These are phyloP conservation scores for Galerucella pusilla DNA, from an alignment of 2,888 invertebrate species.

Conservation along the genomic window DNA sequence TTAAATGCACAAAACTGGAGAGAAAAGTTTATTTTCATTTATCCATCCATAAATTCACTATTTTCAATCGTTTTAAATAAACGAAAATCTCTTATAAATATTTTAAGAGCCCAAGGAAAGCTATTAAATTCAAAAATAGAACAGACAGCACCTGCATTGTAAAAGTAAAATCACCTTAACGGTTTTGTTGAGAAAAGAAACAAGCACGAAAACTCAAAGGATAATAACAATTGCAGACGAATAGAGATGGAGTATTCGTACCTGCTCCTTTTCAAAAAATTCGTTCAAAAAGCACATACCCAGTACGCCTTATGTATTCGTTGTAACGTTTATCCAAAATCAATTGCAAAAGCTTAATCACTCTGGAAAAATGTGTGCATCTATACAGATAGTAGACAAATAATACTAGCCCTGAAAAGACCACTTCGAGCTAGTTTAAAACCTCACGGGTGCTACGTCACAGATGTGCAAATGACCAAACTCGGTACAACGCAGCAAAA, in stretches of 20 bases:
- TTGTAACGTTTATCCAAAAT: too few species aligned
- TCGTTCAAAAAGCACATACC: too few species aligned
- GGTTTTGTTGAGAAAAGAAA: conserved; percentile 18
- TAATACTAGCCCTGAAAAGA: too few species aligned
- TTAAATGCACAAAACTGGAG: neutral
- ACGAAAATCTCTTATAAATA: conserved; percentile 24
- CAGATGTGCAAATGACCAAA: too few species aligned
- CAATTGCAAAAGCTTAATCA: too few species aligned
- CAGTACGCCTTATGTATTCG: too few species aligned
- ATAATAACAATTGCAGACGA: conserved; percentile 17
- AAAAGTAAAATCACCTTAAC: conserved; percentile 28
- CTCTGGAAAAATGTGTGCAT: too few species aligned
- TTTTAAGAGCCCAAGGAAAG: neutral
- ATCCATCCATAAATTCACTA: conserved; percentile 11
- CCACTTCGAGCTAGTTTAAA: too few species aligned
- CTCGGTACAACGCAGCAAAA: too few species aligned
- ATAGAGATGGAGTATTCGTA: conserved; percentile 16
- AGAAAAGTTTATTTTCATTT: neutral
- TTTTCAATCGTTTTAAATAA: conserved; percentile 13
- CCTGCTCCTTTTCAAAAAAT: neutral
- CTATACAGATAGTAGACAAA: too few species aligned
- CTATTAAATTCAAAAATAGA: conserved; percentile 24
- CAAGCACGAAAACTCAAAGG: conserved; percentile 18
- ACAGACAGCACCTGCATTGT: conserved; percentile 33
- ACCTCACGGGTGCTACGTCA: too few species aligned